Conservation (phyloP, 1,140 invertebrate species). For the Ceratosolen fusciceps region DNA sequence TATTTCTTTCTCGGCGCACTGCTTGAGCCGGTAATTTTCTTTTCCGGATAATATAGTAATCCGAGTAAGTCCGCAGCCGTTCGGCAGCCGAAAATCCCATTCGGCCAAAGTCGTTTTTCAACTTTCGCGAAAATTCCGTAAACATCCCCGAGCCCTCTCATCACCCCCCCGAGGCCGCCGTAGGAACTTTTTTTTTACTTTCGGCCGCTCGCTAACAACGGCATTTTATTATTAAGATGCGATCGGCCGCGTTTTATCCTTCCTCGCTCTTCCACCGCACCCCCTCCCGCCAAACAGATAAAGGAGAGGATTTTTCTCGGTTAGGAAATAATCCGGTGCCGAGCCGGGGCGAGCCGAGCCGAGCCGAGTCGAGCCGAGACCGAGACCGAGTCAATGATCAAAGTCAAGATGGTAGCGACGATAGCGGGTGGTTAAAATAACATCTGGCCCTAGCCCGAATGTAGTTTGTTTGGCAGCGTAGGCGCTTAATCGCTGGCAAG, state of each 20-base stretch:
- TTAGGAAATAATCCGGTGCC: too few relatives aligned
- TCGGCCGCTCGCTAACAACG: not conserved
- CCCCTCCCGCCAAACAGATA: not conserved
- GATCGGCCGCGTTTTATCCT: not conserved
- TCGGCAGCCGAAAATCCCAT: not conserved
- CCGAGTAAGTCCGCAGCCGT: slow-evolving; percentile 3
- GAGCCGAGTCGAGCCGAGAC: too few relatives aligned
- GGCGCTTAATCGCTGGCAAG: not conserved
- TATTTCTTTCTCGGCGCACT: slow-evolving; percentile 12
- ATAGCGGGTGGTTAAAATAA: too few relatives aligned
- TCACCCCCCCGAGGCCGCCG: too few relatives aligned
- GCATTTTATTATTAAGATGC: slow-evolving; percentile 25
- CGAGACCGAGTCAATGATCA: too few relatives aligned
- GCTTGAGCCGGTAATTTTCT: slow-evolving; percentile 40
- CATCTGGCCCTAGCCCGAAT: not conserved
- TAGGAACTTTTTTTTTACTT: not conserved
- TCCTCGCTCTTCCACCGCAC: not conserved
- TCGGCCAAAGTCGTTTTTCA: slow-evolving; percentile 33
- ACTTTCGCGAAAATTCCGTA: slow-evolving; percentile 35
- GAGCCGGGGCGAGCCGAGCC: too few relatives aligned
- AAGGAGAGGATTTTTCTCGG: not conserved
- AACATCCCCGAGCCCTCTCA: not conserved
- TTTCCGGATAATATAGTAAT: slow-evolving; percentile 46
- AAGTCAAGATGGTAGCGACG: too few relatives aligned
- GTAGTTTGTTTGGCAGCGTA: too few relatives aligned